Conservation (phyloP, 2,113 vertebrate species). For the Platysternon megacephalum region DNA sequence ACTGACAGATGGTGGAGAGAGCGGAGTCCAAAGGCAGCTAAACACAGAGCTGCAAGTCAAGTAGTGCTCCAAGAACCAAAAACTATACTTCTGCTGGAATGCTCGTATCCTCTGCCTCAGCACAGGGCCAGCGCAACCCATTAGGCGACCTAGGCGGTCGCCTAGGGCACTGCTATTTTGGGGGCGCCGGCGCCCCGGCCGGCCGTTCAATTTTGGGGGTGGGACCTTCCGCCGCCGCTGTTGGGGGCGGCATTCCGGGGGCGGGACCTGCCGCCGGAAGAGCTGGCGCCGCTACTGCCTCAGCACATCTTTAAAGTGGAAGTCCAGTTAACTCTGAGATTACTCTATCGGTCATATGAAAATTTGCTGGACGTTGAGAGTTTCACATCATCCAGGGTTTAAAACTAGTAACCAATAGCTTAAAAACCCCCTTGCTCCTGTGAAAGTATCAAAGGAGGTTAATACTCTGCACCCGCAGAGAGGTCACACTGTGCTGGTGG, state of each 20-base stretch:
- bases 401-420: neutral
- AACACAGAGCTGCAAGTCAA: neutral
- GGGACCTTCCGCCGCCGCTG: too few relatives aligned
- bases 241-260: too few relatives aligned
- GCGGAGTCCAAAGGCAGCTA: constrained; percentile 17
- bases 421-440: neutral
- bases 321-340: neutral
- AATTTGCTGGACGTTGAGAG: neutral
- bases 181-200: too few relatives aligned
- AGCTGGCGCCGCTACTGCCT: too few relatives aligned
- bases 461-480: neutral
- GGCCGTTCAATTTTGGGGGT: too few relatives aligned
- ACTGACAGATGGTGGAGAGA: neutral
- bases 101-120: neutral
- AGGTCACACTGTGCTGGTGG: neutral
- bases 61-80: neutral
- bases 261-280: too few relatives aligned
- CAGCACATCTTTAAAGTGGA: neutral
- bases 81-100: neutral
- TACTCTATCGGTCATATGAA: neutral
- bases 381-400: neutral
- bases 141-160: too few relatives aligned
- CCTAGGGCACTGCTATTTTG: too few relatives aligned
- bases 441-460: neutral
- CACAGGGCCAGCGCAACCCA: too few relatives aligned